Evolutionary conservation across 2,797 vertebrate genomes (phyloP).

Genomic region (Centroberyx gerrardi): DNA sequence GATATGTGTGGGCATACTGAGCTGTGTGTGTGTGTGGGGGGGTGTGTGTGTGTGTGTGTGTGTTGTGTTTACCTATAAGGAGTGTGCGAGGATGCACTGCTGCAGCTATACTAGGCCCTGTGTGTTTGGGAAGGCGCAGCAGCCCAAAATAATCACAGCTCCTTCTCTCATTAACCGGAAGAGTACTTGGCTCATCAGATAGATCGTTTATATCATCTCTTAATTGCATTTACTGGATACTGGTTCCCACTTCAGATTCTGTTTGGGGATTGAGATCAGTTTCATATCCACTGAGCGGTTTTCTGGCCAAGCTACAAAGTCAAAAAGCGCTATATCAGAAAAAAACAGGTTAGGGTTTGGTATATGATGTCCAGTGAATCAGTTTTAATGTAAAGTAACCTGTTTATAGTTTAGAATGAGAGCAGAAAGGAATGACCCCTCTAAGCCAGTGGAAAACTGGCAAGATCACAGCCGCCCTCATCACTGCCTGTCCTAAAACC

Average conservation of each 20-base stretch:
- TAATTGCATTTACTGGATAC: constrained; percentile 44
- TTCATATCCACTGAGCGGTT: constrained; percentile 22
- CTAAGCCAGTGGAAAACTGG: constrained; percentile 9
- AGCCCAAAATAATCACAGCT: constrained; percentile 38
- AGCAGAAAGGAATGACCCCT: constrained; percentile 23
- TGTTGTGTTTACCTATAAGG: constrained; percentile 22
- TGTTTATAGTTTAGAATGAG: neutral
- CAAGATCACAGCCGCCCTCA: constrained; percentile 6
- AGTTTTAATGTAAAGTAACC: neutral
- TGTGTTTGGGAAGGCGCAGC: constrained; percentile 17
- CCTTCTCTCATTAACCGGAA: constrained; percentile 34
- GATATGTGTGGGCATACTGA: constrained; percentile 47
- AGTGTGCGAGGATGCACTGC: neutral
- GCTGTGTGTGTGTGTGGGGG: constrained; percentile 30
- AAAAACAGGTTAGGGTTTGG: neutral
- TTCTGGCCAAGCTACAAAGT: constrained; percentile 15
- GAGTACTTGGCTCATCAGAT: constrained; percentile 31
- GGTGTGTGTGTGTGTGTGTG: constrained; percentile 4
- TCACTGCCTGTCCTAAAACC: neutral
- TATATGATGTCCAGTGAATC: neutral
- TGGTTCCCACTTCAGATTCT: constrained; percentile 29
- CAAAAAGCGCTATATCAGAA: neutral
- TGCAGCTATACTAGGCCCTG: neutral
- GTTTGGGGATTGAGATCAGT: constrained; percentile 37
- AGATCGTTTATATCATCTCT: constrained; percentile 43